Evolutionary conservation across 37 sponge, comb jelly and placozoan genomes (phyloP).

Genomic region (Geodia barretti): DNA sequence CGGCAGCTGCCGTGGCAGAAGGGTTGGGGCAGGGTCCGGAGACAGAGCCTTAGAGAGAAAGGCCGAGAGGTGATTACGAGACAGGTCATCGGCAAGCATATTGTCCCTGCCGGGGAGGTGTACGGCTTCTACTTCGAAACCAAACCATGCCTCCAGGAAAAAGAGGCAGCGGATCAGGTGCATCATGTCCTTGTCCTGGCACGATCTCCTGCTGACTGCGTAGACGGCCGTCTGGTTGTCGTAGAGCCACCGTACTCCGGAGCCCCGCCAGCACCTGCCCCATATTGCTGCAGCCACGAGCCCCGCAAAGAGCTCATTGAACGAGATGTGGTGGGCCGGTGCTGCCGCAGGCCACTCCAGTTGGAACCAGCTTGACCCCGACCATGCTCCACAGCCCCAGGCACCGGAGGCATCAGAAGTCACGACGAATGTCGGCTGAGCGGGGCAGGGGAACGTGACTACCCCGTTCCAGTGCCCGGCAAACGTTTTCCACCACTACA

Average conservation of each 20-base stretch:
- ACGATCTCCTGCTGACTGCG: constrained; percentile 8
- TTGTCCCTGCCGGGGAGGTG: constrained; percentile 25
- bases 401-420: constrained; percentile 36
- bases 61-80: constrained; percentile 9
- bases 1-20: neutral
- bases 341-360: constrained; percentile 15
- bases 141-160: constrained; percentile 28
- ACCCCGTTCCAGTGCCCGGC: constrained; percentile 30
- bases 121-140: neutral
- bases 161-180: constrained; percentile 45
- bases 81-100: constrained; percentile 33
- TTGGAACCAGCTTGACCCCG: constrained; percentile 41
- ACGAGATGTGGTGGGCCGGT: constrained; percentile 7
- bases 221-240: constrained; percentile 49
- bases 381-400: constrained; percentile 41
- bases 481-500: constrained; percentile 37
- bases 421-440: neutral
- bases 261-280: constrained; percentile 30
- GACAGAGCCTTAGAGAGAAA: neutral
- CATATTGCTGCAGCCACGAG: constrained; percentile 36
- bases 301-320: constrained; percentile 34
- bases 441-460: neutral
- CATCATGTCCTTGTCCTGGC: constrained; percentile 18
- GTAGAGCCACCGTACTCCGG: constrained; percentile 6
- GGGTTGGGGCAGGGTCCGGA: neutral